Evolutionary conservation across 2,888 invertebrate species (phyloP), one percentile per base, ranked within the genome.

Genomic region (Pammene fasciana): DNA sequence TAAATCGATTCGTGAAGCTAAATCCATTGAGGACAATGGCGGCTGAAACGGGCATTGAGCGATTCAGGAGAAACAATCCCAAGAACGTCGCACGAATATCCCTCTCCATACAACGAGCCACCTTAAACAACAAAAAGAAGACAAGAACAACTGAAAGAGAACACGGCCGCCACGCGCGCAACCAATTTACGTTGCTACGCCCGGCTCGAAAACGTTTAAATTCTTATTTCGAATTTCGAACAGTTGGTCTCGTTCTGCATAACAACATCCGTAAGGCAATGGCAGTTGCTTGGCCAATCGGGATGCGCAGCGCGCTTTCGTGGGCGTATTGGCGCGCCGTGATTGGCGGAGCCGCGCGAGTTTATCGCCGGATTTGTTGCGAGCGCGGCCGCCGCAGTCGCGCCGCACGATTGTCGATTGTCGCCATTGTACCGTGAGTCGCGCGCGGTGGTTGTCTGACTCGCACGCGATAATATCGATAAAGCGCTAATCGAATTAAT

Each of bases 261-360:
- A 90, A 90, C 88, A 88, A 89, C 89, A 89, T 90, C 90, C 90
- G 89, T 87, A 89, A 91, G 90, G 91, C 85, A 89, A 91, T 90
- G 90, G 90, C 90, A 90, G 89, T 87, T 89, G 86, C 90, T 89
- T 91, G 86, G 82, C 93, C 91, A 93, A 93, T 93, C 75, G 83
- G 80, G 78, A 84, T 78, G 85, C 88, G 80, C 84, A 79, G 80
- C 82, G 75, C 79, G 78, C 77, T 78, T 78, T 87, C 91, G 93
- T 89, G 90, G 92, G 92, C 93, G 93, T 87, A 84, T 82, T 85
- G 85, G 75, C 75, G 85, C 75, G 74, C 75, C 71, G 75, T 75
- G 78, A 92, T 93, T 93, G 92, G 92, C 76, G 74, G 86, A 80
- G 76, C 74, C 79, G 81, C 77, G 81, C 82, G 82, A 84, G 86